Conservation (phyloP, 2,113 vertebrate genomes). For the Leucosticte australis region DNA sequence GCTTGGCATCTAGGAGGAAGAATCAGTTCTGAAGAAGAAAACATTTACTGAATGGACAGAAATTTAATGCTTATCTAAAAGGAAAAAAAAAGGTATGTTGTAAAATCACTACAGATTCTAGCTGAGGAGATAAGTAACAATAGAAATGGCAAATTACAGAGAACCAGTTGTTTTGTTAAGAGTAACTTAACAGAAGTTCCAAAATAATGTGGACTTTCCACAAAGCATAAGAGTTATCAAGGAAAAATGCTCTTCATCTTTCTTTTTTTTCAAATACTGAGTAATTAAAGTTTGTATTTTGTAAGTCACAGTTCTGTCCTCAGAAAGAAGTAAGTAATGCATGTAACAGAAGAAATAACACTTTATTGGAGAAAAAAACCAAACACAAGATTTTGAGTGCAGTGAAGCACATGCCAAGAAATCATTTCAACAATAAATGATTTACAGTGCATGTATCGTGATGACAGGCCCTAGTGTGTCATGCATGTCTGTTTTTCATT, state of each 20-base stretch:
- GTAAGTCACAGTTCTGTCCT: neutral
- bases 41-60: neutral
- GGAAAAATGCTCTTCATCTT: neutral
- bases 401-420: neutral
- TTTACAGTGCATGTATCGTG: neutral
- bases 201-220: neutral
- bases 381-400: neutral
- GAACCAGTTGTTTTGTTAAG: neutral
- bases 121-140: neutral
- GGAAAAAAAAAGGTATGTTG: neutral
- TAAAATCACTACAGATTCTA: neutral
- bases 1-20: neutral
- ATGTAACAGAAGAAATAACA: neutral
- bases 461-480: neutral
- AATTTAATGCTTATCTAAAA: neutral
- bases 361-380: rapidly evolving
- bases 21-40: neutral
- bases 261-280: neutral
- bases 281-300: neutral
- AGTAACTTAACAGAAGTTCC: neutral
- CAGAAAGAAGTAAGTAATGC: neutral
- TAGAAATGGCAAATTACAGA: neutral
- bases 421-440: neutral
- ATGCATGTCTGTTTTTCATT: neutral
- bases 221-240: neutral